Conservation (phyloP, 2,888 invertebrate genomes). For the Pomacea canaliculata region DNA sequence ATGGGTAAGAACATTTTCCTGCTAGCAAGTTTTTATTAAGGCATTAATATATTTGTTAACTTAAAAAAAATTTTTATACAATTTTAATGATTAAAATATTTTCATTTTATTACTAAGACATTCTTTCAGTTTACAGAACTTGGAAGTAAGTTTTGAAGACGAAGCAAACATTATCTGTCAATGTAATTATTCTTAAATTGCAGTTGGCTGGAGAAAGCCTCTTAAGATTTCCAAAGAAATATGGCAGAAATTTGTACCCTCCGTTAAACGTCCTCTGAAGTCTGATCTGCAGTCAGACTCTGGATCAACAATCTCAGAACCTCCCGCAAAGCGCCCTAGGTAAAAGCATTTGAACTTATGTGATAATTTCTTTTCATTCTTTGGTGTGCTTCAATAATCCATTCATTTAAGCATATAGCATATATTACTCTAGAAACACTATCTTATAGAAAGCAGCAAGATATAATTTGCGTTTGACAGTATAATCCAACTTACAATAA, state of each 20-base stretch:
- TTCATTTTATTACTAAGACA: too few relatives aligned
- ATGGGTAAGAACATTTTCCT: conserved; percentile 80
- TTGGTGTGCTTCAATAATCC: too few relatives aligned
- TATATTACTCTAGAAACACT: too few relatives aligned
- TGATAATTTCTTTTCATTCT: too few relatives aligned
- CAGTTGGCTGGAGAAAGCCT: conserved; percentile 92
- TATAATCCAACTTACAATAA: too few relatives aligned
- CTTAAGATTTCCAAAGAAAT: conserved; percentile 75
- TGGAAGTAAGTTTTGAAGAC: too few relatives aligned
- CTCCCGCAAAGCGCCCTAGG: conserved; percentile 6
- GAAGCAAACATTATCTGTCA: neutral
- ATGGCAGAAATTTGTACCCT: conserved; percentile 60
- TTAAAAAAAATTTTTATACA: neutral
- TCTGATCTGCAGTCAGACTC: conserved; percentile 5
- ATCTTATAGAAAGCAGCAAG: too few relatives aligned
- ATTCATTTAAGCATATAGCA: too few relatives aligned
- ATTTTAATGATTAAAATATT: too few relatives aligned
- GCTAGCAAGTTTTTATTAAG: neutral
- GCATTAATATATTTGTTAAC: neutral
- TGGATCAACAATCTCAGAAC: conserved; percentile 6
- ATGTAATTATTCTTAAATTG: conserved; percentile 25
- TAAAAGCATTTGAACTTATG: neutral
- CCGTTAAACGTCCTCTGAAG: conserved; percentile 7
- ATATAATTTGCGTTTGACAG: too few relatives aligned
- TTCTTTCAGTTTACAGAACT: too few relatives aligned